Evolutionary conservation across 2,888 invertebrate genomes (phyloP), one percentile per base, ranked within the genome.

Genomic region (Orthonevra nobilis): DNA sequence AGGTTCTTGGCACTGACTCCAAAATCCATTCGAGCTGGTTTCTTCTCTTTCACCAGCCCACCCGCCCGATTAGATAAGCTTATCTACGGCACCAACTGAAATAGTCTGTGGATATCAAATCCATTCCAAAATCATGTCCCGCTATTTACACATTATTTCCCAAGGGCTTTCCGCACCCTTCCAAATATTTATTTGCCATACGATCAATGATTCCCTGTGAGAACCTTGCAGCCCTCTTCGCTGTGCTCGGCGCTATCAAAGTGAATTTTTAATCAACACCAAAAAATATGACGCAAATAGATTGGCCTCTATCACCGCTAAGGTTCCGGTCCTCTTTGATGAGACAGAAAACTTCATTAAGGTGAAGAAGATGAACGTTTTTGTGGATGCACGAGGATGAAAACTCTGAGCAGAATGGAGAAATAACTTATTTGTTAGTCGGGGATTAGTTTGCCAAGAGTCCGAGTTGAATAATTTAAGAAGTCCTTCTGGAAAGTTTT

Each of bases 381-480:
- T 38, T 10, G 28, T n/a, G 28, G n/a, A 12, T n/a, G n/a, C 30
- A 12, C 7, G 34, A 52, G 12, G 12, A 9, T 3, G 26, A 9
- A 32, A 9, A 32, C 32, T 9, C n/a, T n/a, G n/a, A n/a, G n/a
- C n/a, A n/a, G n/a, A n/a, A n/a, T n/a, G n/a, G n/a, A n/a, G n/a
- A n/a, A n/a, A n/a, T n/a, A n/a, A n/a, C n/a, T n/a, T n/a, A n/a
- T n/a, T n/a, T n/a, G n/a, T n/a, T n/a, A n/a, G n/a, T n/a, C 30
- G 10, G 2, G 23, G 28, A 20, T 38, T 30, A 63, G 17, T 12
- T 63, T 15, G 1, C 14, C 12, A 40, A 50, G 40, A 30, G 20
- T 30, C 40, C 54, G 15, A n/a, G 54, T 56, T 72, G 64, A 72
- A 72, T 72, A 72, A 72, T 64, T 64, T 40, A 70, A 52, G 44